Evolutionary conservation across 2,113 vertebrate genomes (phyloP).

Genomic region (Porphyrio hochstetteri): DNA sequence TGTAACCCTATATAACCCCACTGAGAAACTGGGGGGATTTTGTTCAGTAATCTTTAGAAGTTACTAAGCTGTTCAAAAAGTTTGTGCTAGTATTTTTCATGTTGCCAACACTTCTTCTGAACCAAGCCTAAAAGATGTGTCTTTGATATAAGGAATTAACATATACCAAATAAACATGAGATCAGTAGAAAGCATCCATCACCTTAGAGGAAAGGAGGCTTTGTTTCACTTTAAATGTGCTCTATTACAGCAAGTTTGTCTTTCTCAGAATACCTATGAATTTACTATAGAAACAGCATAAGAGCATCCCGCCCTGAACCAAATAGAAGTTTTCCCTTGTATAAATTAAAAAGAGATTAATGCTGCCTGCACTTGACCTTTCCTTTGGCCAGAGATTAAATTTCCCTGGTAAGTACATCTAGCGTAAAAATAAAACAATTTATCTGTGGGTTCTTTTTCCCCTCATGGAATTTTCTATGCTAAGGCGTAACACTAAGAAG

Average conservation of each 20-base stretch:
- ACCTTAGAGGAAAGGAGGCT: neutral
- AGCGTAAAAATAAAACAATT: neutral
- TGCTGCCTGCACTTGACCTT: neutral
- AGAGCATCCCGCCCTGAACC: neutral
- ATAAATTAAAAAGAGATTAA: neutral
- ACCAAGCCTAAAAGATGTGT: neutral
- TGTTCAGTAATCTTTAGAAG: neutral
- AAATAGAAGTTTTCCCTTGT: neutral
- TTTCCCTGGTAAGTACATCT: neutral
- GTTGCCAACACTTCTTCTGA: neutral
- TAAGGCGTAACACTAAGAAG: neutral
- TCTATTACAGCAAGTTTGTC: constrained; percentile 1
- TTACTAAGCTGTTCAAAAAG: neutral
- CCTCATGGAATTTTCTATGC: neutral
- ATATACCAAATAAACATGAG: neutral
- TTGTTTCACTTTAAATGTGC: constrained; percentile 3
- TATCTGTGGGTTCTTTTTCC: rapidly evolving
- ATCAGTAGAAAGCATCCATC: constrained; percentile 1
- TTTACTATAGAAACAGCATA: constrained; percentile 27
- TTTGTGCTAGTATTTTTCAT: neutral
- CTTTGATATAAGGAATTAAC: neutral
- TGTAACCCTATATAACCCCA: neutral
- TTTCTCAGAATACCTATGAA: constrained; percentile 25
- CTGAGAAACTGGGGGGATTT: neutral
- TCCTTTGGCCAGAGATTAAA: neutral